Evolutionary conservation across 2,888 invertebrate species (phyloP).

Genomic region (Leucozona laternaria): DNA sequence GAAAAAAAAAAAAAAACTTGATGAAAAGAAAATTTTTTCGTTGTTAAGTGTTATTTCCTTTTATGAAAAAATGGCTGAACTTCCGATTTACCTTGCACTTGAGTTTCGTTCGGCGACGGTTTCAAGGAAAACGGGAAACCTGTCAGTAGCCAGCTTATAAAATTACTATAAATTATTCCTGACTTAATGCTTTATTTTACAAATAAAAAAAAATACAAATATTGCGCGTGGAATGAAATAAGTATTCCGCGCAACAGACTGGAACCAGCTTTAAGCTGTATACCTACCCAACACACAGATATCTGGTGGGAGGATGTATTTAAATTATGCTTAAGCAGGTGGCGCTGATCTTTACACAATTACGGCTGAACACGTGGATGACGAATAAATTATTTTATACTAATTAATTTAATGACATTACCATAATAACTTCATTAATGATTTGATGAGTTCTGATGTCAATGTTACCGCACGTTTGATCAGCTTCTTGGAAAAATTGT

Average conservation of each 20-base stretch:
- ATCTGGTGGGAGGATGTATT: constrained; percentile 5
- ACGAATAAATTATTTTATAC: neutral
- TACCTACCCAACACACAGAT: too few species aligned
- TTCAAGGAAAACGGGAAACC: constrained; percentile 65
- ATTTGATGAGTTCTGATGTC: neutral
- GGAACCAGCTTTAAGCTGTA: constrained; percentile 6
- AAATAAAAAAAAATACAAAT: neutral
- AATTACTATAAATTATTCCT: neutral
- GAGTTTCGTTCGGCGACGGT: constrained; percentile 24
- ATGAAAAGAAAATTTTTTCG: neutral
- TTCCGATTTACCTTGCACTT: constrained; percentile 68
- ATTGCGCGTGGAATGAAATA: neutral
- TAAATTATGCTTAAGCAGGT: constrained; percentile 22
- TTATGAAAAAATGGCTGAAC: constrained; percentile 42
- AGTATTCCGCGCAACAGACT: neutral
- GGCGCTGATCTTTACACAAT: constrained; percentile 18
- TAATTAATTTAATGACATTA: constrained; percentile 9
- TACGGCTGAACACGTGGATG: constrained; percentile 8
- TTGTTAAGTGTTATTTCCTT: constrained; percentile 42
- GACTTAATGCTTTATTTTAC: neutral
- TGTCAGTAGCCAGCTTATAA: constrained; percentile 25
- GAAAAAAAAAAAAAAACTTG: neutral
- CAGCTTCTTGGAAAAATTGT: constrained; percentile 11
- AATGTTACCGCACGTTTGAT: neutral
- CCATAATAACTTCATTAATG: constrained; percentile 20